phyloP scores from a whole-genome alignment of 2,113 vertebrate species.

The Oceanodroma tethys region DNA sequence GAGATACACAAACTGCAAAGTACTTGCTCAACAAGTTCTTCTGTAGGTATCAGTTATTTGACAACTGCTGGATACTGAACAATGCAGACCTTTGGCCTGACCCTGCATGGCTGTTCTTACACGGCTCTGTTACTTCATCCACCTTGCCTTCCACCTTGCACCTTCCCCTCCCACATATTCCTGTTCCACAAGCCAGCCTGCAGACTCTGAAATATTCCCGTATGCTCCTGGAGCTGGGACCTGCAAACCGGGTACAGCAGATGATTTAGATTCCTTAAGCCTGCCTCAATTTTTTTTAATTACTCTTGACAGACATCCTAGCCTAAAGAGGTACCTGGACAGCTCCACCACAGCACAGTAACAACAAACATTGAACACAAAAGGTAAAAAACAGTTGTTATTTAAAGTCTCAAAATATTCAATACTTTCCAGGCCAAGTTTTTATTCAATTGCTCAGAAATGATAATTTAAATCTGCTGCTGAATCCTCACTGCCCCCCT shows the following conservation, averaged over 20 bases:
- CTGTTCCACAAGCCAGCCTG: not conserved
- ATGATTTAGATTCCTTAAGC: not conserved
- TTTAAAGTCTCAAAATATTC: not conserved
- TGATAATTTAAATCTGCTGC: conserved; percentile 15
- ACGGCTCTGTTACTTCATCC: fast-evolving
- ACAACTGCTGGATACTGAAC: not conserved
- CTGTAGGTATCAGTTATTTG: not conserved
- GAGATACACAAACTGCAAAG: not conserved
- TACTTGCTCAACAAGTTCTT: not conserved
- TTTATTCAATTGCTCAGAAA: not conserved
- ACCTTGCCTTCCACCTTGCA: not conserved
- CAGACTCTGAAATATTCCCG: not conserved
- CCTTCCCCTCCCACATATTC: no score
- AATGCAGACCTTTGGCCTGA: not conserved
- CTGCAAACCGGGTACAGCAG: not conserved
- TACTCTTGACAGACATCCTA: not conserved
- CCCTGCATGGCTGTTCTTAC: not conserved
- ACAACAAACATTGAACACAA: fast-evolving
- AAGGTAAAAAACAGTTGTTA: not conserved
- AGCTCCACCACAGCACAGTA: not conserved
- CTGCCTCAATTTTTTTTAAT: not conserved
- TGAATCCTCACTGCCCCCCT: conserved; percentile 61
- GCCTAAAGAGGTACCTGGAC: not conserved
- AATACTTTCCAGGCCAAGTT: not conserved
- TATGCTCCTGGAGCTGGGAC: fast-evolving